These are phyloP conservation scores for Dicaeum eximium DNA, from an alignment of 2,113 vertebrate genomes.

Conservation along the genomic window DNA sequence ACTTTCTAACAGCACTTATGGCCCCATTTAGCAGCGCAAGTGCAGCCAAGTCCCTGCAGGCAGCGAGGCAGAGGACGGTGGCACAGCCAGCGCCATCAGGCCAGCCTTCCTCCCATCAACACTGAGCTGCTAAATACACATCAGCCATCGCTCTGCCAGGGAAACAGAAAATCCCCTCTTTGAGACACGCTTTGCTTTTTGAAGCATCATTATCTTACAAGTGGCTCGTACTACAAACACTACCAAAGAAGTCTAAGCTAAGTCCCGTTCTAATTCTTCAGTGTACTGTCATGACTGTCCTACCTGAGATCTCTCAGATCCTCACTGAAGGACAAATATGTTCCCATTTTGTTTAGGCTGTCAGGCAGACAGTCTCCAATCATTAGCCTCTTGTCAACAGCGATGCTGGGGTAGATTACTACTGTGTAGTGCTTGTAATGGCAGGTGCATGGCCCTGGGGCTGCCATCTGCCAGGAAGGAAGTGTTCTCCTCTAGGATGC, in stretches of 20 bases:
- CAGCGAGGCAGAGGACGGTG: not conserved
- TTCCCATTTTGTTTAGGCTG: slow-evolving; percentile 63
- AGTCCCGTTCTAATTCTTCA: not conserved
- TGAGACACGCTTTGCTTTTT: not conserved
- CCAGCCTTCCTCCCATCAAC: not conserved
- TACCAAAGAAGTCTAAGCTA: not conserved
- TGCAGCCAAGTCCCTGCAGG: accelerated
- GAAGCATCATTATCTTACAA: not conserved
- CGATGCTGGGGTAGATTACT: slow-evolving; percentile 76
- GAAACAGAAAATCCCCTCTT: not conserved
- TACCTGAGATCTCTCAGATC: not conserved
- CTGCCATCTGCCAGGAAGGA: slow-evolving; percentile 77
- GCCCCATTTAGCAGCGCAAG: not conserved
- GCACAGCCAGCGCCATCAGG: not conserved
- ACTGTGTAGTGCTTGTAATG: slow-evolving; percentile 72
- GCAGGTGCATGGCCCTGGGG: slow-evolving; percentile 83
- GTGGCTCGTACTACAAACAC: not conserved
- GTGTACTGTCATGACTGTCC: not conserved
- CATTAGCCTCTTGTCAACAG: slow-evolving; percentile 85
- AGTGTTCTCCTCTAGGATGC: slow-evolving; percentile 52
- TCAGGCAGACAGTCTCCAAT: slow-evolving; percentile 79
- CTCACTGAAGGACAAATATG: slow-evolving; percentile 31
- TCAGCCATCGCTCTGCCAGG: accelerated
- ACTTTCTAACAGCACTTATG: not conserved
- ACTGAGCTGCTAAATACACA: not conserved